A percentile compares a stretch with the other conserved stretches of the same genome.
Conservation (phyloP, 2,888 invertebrate species). For the Hirtodrosophila cameraria region DNA sequence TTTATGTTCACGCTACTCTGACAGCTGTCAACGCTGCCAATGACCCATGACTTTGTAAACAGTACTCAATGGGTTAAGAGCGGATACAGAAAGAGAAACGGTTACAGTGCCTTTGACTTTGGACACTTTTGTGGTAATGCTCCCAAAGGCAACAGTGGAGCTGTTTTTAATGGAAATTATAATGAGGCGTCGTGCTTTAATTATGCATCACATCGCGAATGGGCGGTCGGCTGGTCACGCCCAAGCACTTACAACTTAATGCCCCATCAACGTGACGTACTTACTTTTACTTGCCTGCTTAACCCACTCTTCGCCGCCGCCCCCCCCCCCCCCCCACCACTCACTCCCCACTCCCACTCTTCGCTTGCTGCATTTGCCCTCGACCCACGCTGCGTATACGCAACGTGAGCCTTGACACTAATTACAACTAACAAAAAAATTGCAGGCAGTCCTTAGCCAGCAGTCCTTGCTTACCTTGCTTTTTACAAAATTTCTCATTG, state of each 20-base stretch:
- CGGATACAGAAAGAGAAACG: not conserved
- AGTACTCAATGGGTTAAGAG: conserved; percentile 7
- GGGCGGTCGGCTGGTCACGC: conserved; percentile 37
- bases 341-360: conserved; percentile 6
- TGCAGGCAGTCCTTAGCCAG: conserved; percentile 30
- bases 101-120: conserved; percentile 12
- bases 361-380: not conserved
- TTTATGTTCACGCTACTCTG: conserved; percentile 22
- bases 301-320: conserved; percentile 20
- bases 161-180: conserved; percentile 77
- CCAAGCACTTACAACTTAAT: conserved; percentile 69
- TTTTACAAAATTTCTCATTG: conserved; percentile 27
- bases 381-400: conserved; percentile 45
- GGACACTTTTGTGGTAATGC: conserved; percentile 28
- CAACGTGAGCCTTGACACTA: conserved; percentile 72
- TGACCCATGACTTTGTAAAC: conserved; percentile 18
- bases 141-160: conserved; percentile 18
- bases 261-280: conserved; percentile 65
- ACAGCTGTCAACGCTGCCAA: conserved; percentile 62
- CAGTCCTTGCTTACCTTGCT: conserved; percentile 19
- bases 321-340: conserved; percentile 15
- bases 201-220: conserved; percentile 69
- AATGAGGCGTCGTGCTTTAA: conserved; percentile 73
- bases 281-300: conserved; percentile 39
- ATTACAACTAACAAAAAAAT: conserved; percentile 54